Evolutionary conservation across 2,888 invertebrate species (phyloP), one percentile per base, ranked within the genome.

Genomic region (Cataglyphis livida): DNA sequence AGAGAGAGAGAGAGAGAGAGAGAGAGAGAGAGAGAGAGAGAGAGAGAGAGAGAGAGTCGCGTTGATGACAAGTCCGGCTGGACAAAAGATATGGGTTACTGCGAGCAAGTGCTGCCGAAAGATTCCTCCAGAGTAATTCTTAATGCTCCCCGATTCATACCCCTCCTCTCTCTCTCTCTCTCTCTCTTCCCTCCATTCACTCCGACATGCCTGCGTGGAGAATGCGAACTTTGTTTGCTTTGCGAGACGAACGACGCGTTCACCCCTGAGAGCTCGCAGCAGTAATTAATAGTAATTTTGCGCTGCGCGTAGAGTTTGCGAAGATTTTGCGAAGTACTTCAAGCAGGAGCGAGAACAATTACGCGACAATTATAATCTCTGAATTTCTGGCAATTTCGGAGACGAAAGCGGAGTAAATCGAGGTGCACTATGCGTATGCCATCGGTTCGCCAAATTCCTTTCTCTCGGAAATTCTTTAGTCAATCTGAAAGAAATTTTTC

Each of bases 71-170:
- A 54, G 51, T 44, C 44, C 44, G 18, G 51, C 32, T 18, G 74
- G 57, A 84, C 75, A 79, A 85, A 83, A 76, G 65, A 87, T 89
- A 83, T 87, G 61, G 89, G 89, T 88, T 87, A 89, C 81, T 83
- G 66, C 78, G 84, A 84, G 64, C 84, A 89, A 78, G 74, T 82
- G 57, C 51, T 75, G 21, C 71, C 64, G 70, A 86, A 85, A 81
- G 74, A 59, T 85, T 75, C 66, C 38, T 71, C 41, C 70, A 25
- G 54, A 68, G 70, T 54, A 62, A 83, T 79, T 82, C 64, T 28
- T 66, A 28, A 66, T 76, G 54, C 12, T 54, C 38, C n/a, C 28
- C 12, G 38, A 38, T 65, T 12, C 25, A 51, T n/a, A 51, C 7
- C 7, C 7, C 4, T 44, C 18, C 28, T 2, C 28, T 2, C 28